These are phyloP conservation scores for Mesochorus sp. DNA, from an alignment of 2,888 invertebrate species.

Conservation along the genomic window DNA sequence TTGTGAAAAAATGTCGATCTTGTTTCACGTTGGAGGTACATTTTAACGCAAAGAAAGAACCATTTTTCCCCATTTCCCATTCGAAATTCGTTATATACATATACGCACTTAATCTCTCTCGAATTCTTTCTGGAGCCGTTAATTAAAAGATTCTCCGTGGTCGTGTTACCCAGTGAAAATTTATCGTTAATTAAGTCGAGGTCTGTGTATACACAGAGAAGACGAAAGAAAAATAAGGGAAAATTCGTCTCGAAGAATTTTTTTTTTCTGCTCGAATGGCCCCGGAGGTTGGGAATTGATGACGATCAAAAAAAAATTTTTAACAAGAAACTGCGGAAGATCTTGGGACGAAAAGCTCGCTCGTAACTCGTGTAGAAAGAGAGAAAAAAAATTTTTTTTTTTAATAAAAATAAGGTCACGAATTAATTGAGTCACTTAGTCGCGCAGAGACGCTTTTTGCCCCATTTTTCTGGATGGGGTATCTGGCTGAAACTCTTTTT, in stretches of 20 bases:
- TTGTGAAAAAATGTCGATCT: background rate
- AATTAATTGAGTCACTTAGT: slow-evolving; percentile 48
- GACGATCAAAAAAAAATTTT: background rate
- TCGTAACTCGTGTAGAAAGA: slow-evolving; percentile 13
- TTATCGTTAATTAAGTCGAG: slow-evolving; percentile 32
- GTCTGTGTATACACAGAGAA: background rate
- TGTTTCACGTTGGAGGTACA: background rate
- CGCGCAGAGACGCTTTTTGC: background rate
- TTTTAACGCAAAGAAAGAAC: background rate
- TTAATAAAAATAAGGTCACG: slow-evolving; percentile 9
- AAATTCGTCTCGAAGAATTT: slow-evolving; percentile 32
- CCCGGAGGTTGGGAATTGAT: background rate
- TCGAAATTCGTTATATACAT: background rate
- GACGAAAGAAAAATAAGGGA: background rate
- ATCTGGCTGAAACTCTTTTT: background rate
- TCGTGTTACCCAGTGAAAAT: slow-evolving; percentile 3
- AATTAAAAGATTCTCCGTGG: slow-evolving; percentile 41
- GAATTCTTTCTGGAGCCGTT: slow-evolving; percentile 11
- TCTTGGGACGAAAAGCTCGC: background rate
- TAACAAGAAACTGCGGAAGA: background rate
- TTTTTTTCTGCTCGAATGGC: background rate
- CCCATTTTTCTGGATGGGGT: background rate
- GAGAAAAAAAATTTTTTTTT: too few relatives aligned
- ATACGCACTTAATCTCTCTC: background rate
- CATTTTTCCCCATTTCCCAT: background rate